These are phyloP conservation scores for Anoplopoma fimbria DNA, from an alignment of 2,113 vertebrate species.

Conservation along the genomic window DNA sequence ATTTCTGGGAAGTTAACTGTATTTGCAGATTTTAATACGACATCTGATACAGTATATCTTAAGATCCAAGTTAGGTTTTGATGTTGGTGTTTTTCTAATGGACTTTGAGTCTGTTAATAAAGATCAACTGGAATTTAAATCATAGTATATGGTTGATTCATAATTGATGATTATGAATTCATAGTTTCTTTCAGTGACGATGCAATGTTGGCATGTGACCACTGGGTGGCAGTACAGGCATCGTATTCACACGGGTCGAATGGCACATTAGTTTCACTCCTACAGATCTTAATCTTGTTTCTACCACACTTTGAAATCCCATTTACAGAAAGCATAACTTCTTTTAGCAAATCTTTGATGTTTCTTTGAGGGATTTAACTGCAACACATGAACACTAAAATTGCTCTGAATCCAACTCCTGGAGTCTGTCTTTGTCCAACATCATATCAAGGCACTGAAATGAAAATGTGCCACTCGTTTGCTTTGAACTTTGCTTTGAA, in stretches of 20 bases:
- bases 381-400: background rate
- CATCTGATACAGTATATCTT: background rate
- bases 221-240: conserved; percentile 70
- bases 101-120: background rate
- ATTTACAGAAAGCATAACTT: conserved; percentile 25
- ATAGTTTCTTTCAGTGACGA: background rate
- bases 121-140: background rate
- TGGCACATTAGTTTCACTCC: background rate
- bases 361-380: conserved; percentile 10
- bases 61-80: background rate
- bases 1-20: background rate
- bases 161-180: background rate
- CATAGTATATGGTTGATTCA: background rate
- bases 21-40: background rate
- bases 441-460: conserved; percentile 10
- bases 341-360: background rate
- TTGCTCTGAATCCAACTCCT: conserved; percentile 9
- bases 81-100: background rate
- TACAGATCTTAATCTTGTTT: conserved; percentile 1
- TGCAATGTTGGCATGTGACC: conserved; percentile 57
- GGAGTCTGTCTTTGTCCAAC: conserved; percentile 16
- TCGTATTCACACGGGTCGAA: background rate
- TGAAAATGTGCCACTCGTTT: conserved; percentile 9
- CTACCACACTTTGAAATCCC: background rate
- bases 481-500: conserved; percentile 32